These are phyloP conservation scores for Scalopus aquaticus DNA, from an alignment of 2,113 vertebrate species.

Conservation along the genomic window DNA sequence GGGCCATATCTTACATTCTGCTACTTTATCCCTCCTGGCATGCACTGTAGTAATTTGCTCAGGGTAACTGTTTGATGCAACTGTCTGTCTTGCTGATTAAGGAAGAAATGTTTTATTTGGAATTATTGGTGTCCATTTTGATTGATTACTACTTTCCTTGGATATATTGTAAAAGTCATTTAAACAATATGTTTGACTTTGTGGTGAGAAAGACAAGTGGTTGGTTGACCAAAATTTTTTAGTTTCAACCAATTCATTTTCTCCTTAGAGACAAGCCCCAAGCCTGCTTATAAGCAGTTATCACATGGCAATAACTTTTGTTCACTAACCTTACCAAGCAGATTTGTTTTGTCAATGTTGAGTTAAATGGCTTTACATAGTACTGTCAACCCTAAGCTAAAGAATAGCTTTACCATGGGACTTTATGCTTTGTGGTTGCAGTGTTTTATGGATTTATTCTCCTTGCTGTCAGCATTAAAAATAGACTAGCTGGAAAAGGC, in stretches of 20 bases:
- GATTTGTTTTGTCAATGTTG: slow-evolving; percentile 64
- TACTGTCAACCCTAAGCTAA: slow-evolving; percentile 29
- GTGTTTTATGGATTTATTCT: slow-evolving; percentile 58
- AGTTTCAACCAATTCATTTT: slow-evolving; percentile 27
- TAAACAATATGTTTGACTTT: background rate
- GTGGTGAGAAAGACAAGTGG: background rate
- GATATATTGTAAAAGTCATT: slow-evolving; percentile 6
- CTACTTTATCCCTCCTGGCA: background rate
- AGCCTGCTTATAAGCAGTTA: background rate
- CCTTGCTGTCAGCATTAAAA: slow-evolving; percentile 18
- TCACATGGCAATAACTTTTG: slow-evolving; percentile 17
- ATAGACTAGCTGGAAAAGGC: slow-evolving; percentile 28
- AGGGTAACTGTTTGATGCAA: background rate
- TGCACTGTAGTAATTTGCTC: background rate
- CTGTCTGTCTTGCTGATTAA: background rate
- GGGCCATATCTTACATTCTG: background rate
- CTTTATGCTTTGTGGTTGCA: slow-evolving; percentile 45
- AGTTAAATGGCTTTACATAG: slow-evolving; percentile 44
- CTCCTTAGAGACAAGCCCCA: background rate
- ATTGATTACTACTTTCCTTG: background rate
- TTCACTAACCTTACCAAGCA: slow-evolving; percentile 30
- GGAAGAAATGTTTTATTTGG: background rate
- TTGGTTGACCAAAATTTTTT: slow-evolving; percentile 17
- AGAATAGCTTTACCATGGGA: slow-evolving; percentile 40
- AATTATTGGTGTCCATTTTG: background rate